Evolutionary conservation across 2,888 invertebrate species (phyloP).

Genomic region (Galerucella pusilla): DNA sequence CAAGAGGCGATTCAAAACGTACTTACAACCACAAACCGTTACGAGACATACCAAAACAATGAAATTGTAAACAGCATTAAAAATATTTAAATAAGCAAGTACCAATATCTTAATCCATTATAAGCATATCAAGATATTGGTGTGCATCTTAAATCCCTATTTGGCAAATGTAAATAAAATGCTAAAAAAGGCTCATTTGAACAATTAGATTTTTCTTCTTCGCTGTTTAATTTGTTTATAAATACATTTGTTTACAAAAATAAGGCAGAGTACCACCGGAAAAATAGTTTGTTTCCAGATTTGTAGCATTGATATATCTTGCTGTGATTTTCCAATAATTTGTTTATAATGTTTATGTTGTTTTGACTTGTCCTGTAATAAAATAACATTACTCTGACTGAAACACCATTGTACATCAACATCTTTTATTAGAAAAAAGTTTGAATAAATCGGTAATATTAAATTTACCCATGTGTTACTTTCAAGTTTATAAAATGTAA

Average conservation of each 20-base stretch:
- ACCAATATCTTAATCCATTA: too few relatives aligned
- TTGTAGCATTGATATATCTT: not conserved
- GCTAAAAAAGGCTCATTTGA: not conserved
- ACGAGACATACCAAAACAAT: not conserved
- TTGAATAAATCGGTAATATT: slow-evolving; percentile 12
- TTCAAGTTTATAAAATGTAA: slow-evolving; percentile 33
- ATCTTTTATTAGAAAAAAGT: slow-evolving; percentile 27
- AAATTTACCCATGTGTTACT: slow-evolving; percentile 21
- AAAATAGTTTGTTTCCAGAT: not conserved
- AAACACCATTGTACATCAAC: slow-evolving; percentile 2
- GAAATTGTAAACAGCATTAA: not conserved
- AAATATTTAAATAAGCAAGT: too few relatives aligned
- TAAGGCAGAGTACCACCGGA: not conserved
- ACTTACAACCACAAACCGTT: slow-evolving; percentile 46
- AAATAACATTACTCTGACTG: slow-evolving; percentile 12
- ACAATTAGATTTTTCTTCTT: not conserved
- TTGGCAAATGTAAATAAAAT: not conserved
- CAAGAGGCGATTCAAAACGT: slow-evolving; percentile 44
- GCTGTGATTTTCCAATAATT: not conserved
- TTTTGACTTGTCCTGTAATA: slow-evolving; percentile 3
- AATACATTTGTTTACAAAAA: not conserved
- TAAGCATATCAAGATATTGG: not conserved
- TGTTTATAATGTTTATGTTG: not conserved
- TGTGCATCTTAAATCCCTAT: not conserved
- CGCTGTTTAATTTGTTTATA: not conserved